Evolutionary conservation across 2,797 vertebrate species (phyloP), one percentile per base, ranked within the genome.

Genomic region (Eospalax fontanierii): DNA sequence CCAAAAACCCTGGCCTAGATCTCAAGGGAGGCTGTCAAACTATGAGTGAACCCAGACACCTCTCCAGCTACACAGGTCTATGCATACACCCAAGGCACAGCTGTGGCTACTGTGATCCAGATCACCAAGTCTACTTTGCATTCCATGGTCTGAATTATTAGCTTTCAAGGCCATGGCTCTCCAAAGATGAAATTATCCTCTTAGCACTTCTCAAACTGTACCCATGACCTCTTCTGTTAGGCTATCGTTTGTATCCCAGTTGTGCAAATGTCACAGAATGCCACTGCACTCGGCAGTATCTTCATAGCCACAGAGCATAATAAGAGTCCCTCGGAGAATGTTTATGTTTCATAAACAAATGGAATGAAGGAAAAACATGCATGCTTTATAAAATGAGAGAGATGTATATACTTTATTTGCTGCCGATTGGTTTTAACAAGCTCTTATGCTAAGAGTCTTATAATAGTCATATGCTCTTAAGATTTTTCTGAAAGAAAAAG

Each of bases 241-340:
- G 93, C 46, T 78, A 76, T 4, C 14, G 75, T 90, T 88, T 83
- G 76, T 87, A 82, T 89, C 82, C 92, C 86, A 59, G 75, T 93
- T 97, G 94, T 90, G 91, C 88, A 97, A 96, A 97, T 96, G 91
- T 94, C 96, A 96, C 85, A 90, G 70, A 95, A 96, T 94, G 92
- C 75, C 90, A 90, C 38, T 0, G 26, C 87, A 75, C 85, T 2
- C 1, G 0, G 57, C 74, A 38, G 82, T 26, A 7, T 79, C 78
- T 82, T 85, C 90, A 54, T 3, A 63, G 95, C 73, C 22, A 83
- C 85, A 66, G 71, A 93, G 78, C 90, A 71, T 79, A 78, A 54
- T 63, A 86, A 96, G 86, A 76, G 87, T 38, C 76, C 91, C 91
- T 76, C 1, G 3, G 95, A 93, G 88, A 68, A n/a, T 83, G 40